Percentiles rank a stretch among this genome's conserved stretches.
phyloP scores from a whole-genome alignment of 2,797 vertebrate genomes.

The Myotis daubentonii region DNA sequence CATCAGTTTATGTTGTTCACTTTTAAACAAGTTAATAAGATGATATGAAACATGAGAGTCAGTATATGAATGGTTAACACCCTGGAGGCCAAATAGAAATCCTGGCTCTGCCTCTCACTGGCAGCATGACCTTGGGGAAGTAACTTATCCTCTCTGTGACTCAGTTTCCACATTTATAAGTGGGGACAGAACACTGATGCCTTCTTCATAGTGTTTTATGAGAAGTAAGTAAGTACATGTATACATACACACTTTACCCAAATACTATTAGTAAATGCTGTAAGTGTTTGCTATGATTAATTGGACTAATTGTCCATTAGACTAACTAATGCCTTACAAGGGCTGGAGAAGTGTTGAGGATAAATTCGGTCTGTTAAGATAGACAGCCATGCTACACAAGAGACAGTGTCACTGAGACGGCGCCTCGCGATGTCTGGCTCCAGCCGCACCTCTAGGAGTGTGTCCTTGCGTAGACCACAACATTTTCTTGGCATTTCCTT shows the following conservation, averaged over 20 bases:
- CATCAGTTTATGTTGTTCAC: background rate
- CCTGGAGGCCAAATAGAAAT: background rate
- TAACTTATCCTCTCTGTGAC: background rate
- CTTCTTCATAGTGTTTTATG: background rate
- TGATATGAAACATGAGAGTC: background rate
- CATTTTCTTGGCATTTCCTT: background rate
- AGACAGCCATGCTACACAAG: background rate
- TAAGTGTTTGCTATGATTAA: background rate
- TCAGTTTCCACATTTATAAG: conserved; percentile 15
- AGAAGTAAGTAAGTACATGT: background rate
- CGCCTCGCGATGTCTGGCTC: background rate
- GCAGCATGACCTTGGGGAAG: background rate
- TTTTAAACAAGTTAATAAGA: conserved; percentile 13
- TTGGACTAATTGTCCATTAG: background rate
- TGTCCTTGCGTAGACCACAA: background rate
- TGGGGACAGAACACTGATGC: background rate
- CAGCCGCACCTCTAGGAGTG: background rate
- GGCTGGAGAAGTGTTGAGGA: background rate
- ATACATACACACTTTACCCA: background rate
- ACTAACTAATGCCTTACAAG: background rate
- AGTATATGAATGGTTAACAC: background rate
- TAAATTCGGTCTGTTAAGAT: background rate
- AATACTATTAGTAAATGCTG: background rate
- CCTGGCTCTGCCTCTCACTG: background rate
- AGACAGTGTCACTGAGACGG: background rate